Conservation (phyloP, 2,888 invertebrate genomes). For the Loripinus fragilis region DNA sequence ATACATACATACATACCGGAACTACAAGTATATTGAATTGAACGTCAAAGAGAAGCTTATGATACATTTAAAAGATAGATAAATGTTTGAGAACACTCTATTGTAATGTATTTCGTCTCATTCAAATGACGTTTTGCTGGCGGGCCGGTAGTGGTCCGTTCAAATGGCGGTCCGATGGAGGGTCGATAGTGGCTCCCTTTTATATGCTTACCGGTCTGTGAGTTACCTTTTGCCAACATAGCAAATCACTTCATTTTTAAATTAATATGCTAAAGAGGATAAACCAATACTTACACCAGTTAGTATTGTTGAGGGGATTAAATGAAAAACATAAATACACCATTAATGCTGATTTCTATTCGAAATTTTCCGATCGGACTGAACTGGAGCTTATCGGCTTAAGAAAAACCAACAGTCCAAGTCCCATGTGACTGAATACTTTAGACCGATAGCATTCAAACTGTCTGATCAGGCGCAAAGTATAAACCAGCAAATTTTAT, state of each 20-base stretch:
- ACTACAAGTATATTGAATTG: no score
- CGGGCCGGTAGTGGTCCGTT: no score
- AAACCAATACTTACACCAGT: slow-evolving; percentile 16
- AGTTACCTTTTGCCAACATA: background rate
- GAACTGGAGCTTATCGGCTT: slow-evolving; percentile 11
- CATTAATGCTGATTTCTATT: slow-evolving; percentile 20
- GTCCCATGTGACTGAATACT: background rate
- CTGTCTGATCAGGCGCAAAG: background rate
- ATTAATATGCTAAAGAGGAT: slow-evolving; percentile 18
- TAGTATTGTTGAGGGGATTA: slow-evolving; percentile 45
- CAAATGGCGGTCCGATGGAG: no score
- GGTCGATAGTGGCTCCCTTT: no score
- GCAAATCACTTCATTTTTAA: slow-evolving; percentile 7
- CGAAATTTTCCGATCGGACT: background rate
- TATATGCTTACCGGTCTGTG: no score
- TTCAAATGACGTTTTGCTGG: no score
- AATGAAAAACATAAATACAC: slow-evolving; percentile 41
- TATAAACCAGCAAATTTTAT: no score
- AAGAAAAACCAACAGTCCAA: slow-evolving; percentile 4
- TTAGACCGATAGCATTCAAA: background rate
- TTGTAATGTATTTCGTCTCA: no score
- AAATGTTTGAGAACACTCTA: no score
- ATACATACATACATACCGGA: no score
- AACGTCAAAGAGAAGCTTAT: no score
- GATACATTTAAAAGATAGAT: no score